phyloP scores from a whole-genome alignment of 2,113 vertebrate species.

The Podarcis cretensis region DNA sequence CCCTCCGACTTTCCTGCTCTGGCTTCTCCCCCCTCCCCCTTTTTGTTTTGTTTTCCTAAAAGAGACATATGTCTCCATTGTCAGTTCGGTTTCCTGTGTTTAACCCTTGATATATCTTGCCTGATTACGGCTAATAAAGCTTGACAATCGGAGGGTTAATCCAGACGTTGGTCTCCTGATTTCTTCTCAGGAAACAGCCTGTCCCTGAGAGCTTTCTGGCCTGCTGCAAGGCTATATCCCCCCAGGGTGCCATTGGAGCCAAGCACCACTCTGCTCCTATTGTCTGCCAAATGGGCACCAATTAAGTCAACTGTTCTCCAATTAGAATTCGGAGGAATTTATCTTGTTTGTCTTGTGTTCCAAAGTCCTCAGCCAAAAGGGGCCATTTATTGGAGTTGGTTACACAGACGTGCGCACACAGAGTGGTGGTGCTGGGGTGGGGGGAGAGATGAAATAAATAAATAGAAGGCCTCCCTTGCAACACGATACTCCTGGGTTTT shows the following conservation, averaged over 20 bases:
- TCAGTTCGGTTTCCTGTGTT: conserved; percentile 77
- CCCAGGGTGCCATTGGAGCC: conserved; percentile 89
- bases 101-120: conserved; percentile 78
- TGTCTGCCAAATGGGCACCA: conserved; percentile 97
- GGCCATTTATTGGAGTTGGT: conserved; percentile 87
- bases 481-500: conserved; percentile 92
- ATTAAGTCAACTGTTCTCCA: conserved; percentile 98
- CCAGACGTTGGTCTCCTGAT: conserved; percentile 84
- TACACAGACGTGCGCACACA: conserved; percentile 69
- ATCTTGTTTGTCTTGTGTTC: conserved; percentile 87
- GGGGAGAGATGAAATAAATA: conserved; percentile 80
- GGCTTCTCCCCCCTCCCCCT: conserved; percentile 9
- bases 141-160: conserved; percentile 86
- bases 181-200: conserved; percentile 93
- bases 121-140: conserved; percentile 80
- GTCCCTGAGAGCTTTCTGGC: conserved; percentile 86
- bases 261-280: conserved; percentile 89
- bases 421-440: conserved; percentile 54
- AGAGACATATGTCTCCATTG: conserved; percentile 72
- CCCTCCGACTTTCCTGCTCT: not conserved
- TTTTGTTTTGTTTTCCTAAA: conserved; percentile 46
- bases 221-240: conserved; percentile 93
- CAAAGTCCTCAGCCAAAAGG: conserved; percentile 76
- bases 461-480: conserved; percentile 91
- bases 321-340: conserved; percentile 97